These are phyloP conservation scores for Xestobium rufovillosum DNA, from an alignment of 2,888 invertebrate species.

Conservation along the genomic window DNA sequence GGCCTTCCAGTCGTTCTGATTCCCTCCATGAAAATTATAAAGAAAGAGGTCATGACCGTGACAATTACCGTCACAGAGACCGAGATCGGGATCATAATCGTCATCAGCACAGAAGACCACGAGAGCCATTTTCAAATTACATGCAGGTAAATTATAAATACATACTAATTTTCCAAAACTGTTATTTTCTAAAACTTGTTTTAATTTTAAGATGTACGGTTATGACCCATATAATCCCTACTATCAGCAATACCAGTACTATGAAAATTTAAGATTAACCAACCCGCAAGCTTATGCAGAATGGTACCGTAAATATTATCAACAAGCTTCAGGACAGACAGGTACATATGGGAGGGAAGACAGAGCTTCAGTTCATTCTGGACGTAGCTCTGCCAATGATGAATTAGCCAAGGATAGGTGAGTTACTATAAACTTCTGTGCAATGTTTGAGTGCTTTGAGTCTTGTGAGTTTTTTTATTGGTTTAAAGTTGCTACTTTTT, in stretches of 20 bases:
- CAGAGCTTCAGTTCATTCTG: slow-evolving; percentile 73
- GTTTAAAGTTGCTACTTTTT: too few species aligned
- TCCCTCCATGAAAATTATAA: slow-evolving; percentile 40
- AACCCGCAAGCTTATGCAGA: slow-evolving; percentile 75
- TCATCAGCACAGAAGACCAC: slow-evolving; percentile 26
- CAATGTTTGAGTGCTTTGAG: slow-evolving; percentile 10
- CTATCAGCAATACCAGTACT: slow-evolving; percentile 61
- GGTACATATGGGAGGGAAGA: slow-evolving; percentile 49
- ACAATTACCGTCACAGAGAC: slow-evolving; percentile 40
- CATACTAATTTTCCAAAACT: too few species aligned
- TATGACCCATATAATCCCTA: slow-evolving; percentile 55
- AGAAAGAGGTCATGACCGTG: slow-evolving; percentile 30
- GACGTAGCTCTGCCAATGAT: slow-evolving; percentile 72
- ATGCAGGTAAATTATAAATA: slow-evolving; percentile 30
- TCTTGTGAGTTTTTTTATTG: too few species aligned
- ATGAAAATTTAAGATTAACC: slow-evolving; percentile 66
- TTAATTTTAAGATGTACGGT: slow-evolving; percentile 25
- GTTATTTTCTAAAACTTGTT: too few species aligned
- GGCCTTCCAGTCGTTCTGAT: slow-evolving; percentile 42
- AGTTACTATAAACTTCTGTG: slow-evolving; percentile 29
- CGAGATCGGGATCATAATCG: slow-evolving; percentile 24
- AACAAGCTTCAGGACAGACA: slow-evolving; percentile 31
- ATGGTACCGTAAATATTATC: slow-evolving; percentile 66
- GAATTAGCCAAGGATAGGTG: slow-evolving; percentile 50
- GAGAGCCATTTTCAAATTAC: slow-evolving; percentile 38